A percentile compares a stretch with the other conserved stretches of the same genome.
These are phyloP conservation scores for Gasterosteus aculeatus DNA, from an alignment of 2,113 vertebrate genomes.

Conservation along the genomic window DNA sequence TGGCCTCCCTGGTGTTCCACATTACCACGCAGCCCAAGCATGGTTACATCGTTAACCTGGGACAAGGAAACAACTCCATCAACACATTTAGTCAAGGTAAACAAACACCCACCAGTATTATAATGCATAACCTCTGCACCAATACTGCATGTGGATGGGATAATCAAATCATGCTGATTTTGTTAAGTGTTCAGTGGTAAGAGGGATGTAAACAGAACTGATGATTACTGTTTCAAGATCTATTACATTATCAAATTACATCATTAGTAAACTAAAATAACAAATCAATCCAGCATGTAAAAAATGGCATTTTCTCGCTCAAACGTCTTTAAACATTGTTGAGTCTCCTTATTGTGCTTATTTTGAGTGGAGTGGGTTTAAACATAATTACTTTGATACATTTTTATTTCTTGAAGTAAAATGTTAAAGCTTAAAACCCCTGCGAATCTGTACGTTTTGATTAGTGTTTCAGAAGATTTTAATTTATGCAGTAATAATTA, in stretches of 20 bases:
- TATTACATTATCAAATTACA: neutral
- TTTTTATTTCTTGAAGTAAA: neutral
- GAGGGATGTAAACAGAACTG: conserved; percentile 12
- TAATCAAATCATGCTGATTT: neutral
- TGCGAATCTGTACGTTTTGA: conserved; percentile 30
- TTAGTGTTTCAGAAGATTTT: conserved; percentile 54
- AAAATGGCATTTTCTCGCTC: neutral
- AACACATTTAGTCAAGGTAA: conserved; percentile 93
- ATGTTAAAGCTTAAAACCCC: conserved; percentile 25
- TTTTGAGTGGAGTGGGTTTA: neutral
- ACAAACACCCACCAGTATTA: conserved; percentile 4
- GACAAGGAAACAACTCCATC: conserved; percentile 89
- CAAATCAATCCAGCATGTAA: neutral
- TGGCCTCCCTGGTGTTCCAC: conserved; percentile 81
- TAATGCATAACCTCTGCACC: neutral
- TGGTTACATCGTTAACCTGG: conserved; percentile 88
- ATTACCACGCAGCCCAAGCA: conserved; percentile 85
- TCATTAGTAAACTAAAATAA: neutral
- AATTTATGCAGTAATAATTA: conserved; percentile 70
- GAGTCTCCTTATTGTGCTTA: neutral
- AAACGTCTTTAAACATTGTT: neutral
- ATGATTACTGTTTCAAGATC: neutral
- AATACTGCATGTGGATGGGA: conserved; percentile 3
- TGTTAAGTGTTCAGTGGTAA: neutral
- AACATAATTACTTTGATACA: neutral